Evolutionary conservation across 2,888 invertebrate species (phyloP), one percentile per base, ranked within the genome.

Genomic region (Lasius fuliginosus): DNA sequence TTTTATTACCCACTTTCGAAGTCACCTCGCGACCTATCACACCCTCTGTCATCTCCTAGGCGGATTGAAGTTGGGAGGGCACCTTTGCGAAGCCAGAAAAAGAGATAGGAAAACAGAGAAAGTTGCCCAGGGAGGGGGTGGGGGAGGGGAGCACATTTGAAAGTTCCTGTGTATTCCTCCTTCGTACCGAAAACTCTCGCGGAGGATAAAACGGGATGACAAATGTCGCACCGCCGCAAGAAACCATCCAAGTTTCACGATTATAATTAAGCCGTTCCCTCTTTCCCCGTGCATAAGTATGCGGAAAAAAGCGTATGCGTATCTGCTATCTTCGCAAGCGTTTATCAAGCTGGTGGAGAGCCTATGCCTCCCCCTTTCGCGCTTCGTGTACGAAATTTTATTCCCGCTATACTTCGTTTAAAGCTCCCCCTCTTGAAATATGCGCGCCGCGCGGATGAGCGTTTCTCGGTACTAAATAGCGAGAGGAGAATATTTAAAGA

Each of bases 1-100:
- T 90, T 90, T 90, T 90, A 90, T 89, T 88, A 87, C 86, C 85
- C 87, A 87, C 89, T 90, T 90, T 88, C 88, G 89, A 87, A 89
- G 89, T 88, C 89, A 88, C 89, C 86, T 77, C 88, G 87, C 89
- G 89, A 89, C 88, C 89, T 89, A 89, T 88, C 83, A 88, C 67
- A 83, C 81, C 85, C 84, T 65, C 75, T 73, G 82, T 77, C 85
- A 84, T 83, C 85, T 74, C 67, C 23, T 42, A 64, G 82, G 18
- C 49, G 82, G 56, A 46, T 56, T 81, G 68, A 71, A 69, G 71
- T 23, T 65, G 56, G 58, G 65, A 67, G 83, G 49, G 23, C 68
- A 75, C 71, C 75, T 87, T 86, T 75, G 74, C 67, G 68, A 56
- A 49, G 68, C 8, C 58, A 6, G 40, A 6, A 64, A 30, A 12